Percentiles rank a stretch among this genome's conserved stretches.
Conservation (phyloP, 2,113 vertebrate genomes). For the Sorex araneus region DNA sequence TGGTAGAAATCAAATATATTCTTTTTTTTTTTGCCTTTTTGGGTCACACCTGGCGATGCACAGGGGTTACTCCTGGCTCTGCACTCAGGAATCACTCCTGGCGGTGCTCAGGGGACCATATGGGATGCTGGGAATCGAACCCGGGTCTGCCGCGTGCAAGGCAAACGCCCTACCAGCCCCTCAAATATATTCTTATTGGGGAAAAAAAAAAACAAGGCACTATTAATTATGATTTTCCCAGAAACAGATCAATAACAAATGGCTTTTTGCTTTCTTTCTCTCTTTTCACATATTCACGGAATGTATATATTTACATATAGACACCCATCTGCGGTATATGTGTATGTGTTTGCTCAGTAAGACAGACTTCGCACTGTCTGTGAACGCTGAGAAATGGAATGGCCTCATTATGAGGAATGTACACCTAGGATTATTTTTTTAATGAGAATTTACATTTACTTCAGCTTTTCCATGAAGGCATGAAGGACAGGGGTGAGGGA, state of each 20-base stretch:
- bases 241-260: neutral
- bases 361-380: constrained; percentile 6
- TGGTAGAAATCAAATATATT: neutral
- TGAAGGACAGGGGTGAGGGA: too few species aligned
- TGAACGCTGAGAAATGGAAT: constrained; percentile 40
- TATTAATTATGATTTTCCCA: constrained; percentile 22
- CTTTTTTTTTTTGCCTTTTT: too few species aligned
- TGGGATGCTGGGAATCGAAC: too few species aligned
- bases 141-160: too few species aligned
- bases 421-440: constrained; percentile 8
- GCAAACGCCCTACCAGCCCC: too few species aligned
- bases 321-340: neutral
- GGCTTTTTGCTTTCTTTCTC: neutral
- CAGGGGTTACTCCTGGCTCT: too few species aligned
- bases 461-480: constrained; percentile 28
- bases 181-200: constrained; percentile 21
- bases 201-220: neutral
- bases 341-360: neutral
- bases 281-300: neutral
- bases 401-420: constrained; percentile 5
- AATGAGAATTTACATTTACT: constrained; percentile 37
- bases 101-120: too few species aligned
- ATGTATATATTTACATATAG: neutral
- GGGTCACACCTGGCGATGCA: too few species aligned
- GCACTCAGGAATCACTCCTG: too few species aligned